Conservation (phyloP, 2,888 invertebrate species). For the Sarcophaga rosellei region DNA sequence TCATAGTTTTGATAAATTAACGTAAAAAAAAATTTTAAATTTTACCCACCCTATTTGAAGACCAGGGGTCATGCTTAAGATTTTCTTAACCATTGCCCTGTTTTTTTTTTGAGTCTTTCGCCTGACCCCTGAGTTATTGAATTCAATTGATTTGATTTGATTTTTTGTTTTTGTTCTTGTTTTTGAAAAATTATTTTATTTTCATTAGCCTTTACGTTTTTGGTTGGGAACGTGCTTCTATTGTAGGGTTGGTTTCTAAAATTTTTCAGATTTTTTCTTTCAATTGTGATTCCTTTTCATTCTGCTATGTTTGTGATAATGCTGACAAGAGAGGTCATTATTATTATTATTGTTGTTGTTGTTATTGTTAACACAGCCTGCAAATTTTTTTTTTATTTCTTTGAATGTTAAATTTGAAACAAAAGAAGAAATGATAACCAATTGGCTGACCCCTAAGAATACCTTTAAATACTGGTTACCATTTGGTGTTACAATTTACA, state of each 20-base stretch:
- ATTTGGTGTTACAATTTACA: slow-evolving; percentile 61
- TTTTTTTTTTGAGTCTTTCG: background rate
- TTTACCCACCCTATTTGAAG: background rate
- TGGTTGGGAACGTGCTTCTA: slow-evolving; percentile 64
- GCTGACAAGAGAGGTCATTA: slow-evolving; percentile 60
- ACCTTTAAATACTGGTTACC: slow-evolving; percentile 59
- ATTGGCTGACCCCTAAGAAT: slow-evolving; percentile 71
- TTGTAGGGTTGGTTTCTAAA: slow-evolving; percentile 42
- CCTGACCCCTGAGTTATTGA: background rate
- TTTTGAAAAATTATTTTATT: slow-evolving; percentile 63
- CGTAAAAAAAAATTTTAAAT: background rate
- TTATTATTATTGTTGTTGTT: background rate
- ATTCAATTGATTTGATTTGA: slow-evolving; percentile 53
- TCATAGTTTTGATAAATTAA: background rate
- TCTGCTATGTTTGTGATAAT: slow-evolving; percentile 13
- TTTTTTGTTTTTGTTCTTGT: too few species aligned
- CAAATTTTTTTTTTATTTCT: slow-evolving; percentile 22
- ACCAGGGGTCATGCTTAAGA: background rate
- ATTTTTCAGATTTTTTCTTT: slow-evolving; percentile 26
- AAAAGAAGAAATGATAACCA: slow-evolving; percentile 66
- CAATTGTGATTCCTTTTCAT: background rate
- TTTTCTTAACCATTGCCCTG: background rate
- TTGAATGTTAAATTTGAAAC: background rate
- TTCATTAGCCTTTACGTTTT: slow-evolving; percentile 50
- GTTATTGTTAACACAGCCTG: slow-evolving; percentile 24